Evolutionary conservation across 2,888 invertebrate species (phyloP).

Genomic region (Xanthostigma xanthostigma): DNA sequence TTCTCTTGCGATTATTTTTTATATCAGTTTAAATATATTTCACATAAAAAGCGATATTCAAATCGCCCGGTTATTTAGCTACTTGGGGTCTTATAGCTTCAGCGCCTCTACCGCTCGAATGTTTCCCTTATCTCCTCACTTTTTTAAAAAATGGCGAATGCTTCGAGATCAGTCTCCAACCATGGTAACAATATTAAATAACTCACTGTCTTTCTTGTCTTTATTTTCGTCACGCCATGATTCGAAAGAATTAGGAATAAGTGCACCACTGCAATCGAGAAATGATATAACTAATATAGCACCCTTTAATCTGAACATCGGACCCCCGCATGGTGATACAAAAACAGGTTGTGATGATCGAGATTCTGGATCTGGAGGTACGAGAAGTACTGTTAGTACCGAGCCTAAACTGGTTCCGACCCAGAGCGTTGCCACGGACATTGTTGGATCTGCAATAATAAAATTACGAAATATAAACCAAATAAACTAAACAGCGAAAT

Average conservation of each 20-base stretch:
- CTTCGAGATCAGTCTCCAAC: no score
- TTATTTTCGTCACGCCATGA: conserved; percentile 82
- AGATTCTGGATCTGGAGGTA: conserved; percentile 63
- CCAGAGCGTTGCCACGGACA: conserved; percentile 84
- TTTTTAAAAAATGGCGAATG: no score
- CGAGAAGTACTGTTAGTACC: conserved; percentile 82
- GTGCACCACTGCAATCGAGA: conserved; percentile 85
- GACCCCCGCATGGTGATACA: conserved; percentile 87
- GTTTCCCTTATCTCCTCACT: no score
- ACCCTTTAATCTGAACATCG: conserved; percentile 92
- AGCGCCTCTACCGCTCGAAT: no score
- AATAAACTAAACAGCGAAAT: not conserved
- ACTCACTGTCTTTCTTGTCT: conserved; percentile 34
- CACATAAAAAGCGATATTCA: no score
- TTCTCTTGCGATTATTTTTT: no score
- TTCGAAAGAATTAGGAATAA: conserved; percentile 81
- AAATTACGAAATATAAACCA: no score
- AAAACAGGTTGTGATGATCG: conserved; percentile 75
- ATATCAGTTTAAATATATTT: no score
- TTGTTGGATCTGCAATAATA: conserved; percentile 54
- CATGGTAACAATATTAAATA: not conserved
- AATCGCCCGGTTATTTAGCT: no score
- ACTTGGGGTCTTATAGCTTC: no score
- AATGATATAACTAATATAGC: conserved; percentile 89
- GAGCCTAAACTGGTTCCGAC: conserved; percentile 95